Evolutionary conservation across 2,888 invertebrate genomes (phyloP).

Genomic region (Coleophora flavipennella): DNA sequence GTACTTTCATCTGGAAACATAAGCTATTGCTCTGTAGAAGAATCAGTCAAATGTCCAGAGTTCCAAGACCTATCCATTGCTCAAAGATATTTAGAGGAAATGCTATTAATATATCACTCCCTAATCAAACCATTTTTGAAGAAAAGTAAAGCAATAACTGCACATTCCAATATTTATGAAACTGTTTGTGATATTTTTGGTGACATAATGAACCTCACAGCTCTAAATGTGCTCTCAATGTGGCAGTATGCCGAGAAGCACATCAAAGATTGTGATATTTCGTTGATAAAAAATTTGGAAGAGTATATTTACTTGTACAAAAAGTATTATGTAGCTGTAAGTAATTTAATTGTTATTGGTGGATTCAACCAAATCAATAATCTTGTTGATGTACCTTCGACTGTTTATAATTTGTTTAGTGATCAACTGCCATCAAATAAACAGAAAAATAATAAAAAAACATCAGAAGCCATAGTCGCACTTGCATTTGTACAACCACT

Average conservation of each 20-base stretch:
- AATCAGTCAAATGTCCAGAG: constrained; percentile 46
- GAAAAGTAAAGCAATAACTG: constrained; percentile 68
- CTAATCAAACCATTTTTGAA: constrained; percentile 77
- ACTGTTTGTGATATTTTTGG: constrained; percentile 77
- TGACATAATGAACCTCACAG: constrained; percentile 78
- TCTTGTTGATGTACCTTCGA: constrained; percentile 73
- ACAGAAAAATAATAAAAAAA: constrained; percentile 67
- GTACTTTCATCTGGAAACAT: constrained; percentile 61
- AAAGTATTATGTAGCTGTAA: constrained; percentile 79
- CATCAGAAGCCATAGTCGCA: constrained; percentile 72
- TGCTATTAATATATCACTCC: constrained; percentile 74
- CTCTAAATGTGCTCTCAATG: constrained; percentile 77
- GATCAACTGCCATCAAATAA: constrained; percentile 70
- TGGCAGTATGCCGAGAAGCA: constrained; percentile 79
- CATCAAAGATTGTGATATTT: constrained; percentile 76
- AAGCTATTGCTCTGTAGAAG: constrained; percentile 59
- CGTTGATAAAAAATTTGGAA: constrained; percentile 78
- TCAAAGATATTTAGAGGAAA: constrained; percentile 80
- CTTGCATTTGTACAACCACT: constrained; percentile 76
- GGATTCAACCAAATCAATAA: constrained; percentile 78
- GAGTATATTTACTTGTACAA: constrained; percentile 81
- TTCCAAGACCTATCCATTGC: constrained; percentile 73
- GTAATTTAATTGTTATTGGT: constrained; percentile 81
- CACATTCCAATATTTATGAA: constrained; percentile 76
- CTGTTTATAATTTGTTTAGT: constrained; percentile 69